A percentile compares a stretch with the other conserved stretches of the same genome.
Conservation (phyloP, 2,797 vertebrate genomes). For the Capromys pilorides region DNA sequence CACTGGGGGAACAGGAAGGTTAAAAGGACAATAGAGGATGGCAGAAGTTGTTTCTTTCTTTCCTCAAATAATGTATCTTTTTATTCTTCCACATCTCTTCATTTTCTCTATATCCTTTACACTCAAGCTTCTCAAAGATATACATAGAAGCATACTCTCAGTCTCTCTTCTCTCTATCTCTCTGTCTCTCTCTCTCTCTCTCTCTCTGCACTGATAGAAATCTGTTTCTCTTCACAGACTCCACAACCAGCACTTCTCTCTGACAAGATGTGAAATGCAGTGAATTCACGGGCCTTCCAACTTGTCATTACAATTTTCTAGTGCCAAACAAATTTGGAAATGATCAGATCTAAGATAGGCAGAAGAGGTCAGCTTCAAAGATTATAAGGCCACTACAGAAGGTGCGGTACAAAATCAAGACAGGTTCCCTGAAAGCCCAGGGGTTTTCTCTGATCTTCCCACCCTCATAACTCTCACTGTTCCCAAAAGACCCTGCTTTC, state of each 20-base stretch:
- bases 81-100: background rate
- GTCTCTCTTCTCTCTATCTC: too few relatives aligned
- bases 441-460: background rate
- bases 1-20: background rate
- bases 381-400: background rate
- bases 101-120: background rate
- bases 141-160: background rate
- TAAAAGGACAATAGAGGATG: background rate
- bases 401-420: background rate
- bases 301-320: background rate
- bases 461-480: background rate
- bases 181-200: background rate
- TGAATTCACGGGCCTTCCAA: background rate
- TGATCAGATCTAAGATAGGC: background rate
- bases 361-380: background rate
- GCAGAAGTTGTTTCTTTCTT: background rate
- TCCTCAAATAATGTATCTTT: background rate
- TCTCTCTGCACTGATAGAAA: background rate
- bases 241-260: background rate
- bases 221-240: constrained; percentile 1
- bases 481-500: background rate
- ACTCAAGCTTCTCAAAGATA: background rate
- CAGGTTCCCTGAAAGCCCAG: background rate
- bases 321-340: constrained; percentile 11
- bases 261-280: background rate